These are phyloP conservation scores for Acrossocheilus wenchowensis DNA, from an alignment of 2,797 vertebrate species.

Conservation along the genomic window DNA sequence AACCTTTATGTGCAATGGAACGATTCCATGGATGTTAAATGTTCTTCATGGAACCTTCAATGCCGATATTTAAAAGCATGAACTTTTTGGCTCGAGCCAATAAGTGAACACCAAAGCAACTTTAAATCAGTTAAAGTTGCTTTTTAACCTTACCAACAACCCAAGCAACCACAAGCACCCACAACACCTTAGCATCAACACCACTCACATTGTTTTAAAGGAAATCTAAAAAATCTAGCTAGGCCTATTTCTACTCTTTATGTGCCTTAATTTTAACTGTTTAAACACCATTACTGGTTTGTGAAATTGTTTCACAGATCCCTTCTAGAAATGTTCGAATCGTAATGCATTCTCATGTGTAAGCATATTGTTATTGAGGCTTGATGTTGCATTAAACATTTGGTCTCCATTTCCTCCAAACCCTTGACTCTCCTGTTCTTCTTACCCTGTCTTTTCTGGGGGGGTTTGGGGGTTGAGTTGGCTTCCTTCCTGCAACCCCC, in stretches of 20 bases:
- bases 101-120: background rate
- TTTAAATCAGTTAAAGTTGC: background rate
- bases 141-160: background rate
- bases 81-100: background rate
- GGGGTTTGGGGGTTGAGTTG: slow-evolving; percentile 68
- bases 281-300: background rate
- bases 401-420: slow-evolving; percentile 50
- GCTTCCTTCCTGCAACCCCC: slow-evolving; percentile 77
- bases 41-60: background rate
- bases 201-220: too few species aligned
- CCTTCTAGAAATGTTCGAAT: background rate
- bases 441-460: slow-evolving; percentile 53
- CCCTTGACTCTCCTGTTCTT: slow-evolving; percentile 50
- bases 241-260: background rate
- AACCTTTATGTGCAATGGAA: background rate
- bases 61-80: background rate
- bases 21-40: background rate
- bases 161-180: background rate
- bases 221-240: background rate
- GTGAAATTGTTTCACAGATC: background rate
- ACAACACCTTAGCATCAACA: background rate
- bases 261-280: background rate
- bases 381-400: slow-evolving; percentile 16
- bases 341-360: background rate
- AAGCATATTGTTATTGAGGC: background rate